Base-by-base conservation (phyloP, 2,888 invertebrate species). In the Agrochola litura region DNA sequence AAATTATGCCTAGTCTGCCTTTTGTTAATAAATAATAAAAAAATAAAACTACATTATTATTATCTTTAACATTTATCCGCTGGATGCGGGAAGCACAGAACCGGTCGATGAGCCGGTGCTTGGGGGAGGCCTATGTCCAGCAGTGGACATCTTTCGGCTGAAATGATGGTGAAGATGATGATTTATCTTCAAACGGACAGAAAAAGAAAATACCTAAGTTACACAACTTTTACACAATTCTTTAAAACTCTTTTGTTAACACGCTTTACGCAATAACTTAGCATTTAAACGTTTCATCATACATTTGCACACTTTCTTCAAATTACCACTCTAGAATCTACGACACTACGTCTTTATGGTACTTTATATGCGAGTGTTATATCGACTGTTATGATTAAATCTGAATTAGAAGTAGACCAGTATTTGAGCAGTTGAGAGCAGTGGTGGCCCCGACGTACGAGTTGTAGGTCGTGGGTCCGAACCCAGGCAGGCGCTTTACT, bases 271-370 rank as follows among this genome's bases (percentile, higher is more conserved):
- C 52, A 78, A 84, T 69, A 72, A 63, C 73, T 72, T 41, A 77
- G 73, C 70, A 73, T 69, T 77, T 46, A 56, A 75, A 70, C 37
- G 61, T 86, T 86, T 82, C 75, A 41, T 82, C 72, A 85, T 79
- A 86, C 56, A 72, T 75, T 73, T 75, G 49, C 56, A 58, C 66
- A 86, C 84, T 84, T 84, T 84, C 86, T 82, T 84, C 25, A 82
- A 86, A 82, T 84, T 82, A 84, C 82, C 83, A 78, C 79, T 30
- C 1, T 37, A 8, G 12, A 25, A 85, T 85, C 78, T 85, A 67
- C 63, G 10, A 52, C 12, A 61, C 70, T 65, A 30, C 6, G 41
- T 54, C 16, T 82, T 70, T 69, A 82, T 69, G 52, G 60, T 63
- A 82, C 72, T 85, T 83, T 70, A 37, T 56, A 56, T 52, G 25